Evolutionary conservation across 1,140 invertebrate genomes (phyloP), one percentile per base, ranked within the genome.

Genomic region (Ceratina calcarata): DNA sequence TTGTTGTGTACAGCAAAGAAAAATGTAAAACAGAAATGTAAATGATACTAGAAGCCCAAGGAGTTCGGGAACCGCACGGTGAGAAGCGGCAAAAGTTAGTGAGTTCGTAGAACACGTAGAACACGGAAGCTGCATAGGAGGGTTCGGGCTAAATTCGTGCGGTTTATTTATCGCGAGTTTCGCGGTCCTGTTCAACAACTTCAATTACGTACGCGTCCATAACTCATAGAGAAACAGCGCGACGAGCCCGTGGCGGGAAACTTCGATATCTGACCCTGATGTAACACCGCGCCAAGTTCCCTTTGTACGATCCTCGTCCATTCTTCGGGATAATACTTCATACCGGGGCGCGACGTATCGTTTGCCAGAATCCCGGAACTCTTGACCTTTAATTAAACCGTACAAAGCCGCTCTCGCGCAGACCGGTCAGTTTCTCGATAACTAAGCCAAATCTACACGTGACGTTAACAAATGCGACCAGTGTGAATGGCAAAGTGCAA

Each of bases 131-230:
- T 2, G 27, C 27, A 32, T 4, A 32, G 27, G 27, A 32, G 27
- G n/a, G n/a, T n/a, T n/a, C 53, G 2, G 53, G 49, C 72, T 45
- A 55, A 65, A 74, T 74, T 66, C 72, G 27, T n/a, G 24, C 22
- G 49, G 49, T 74, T 74, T 74, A 74, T 74, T 74, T 74, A 74
- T 74, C 72, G 61, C 61, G 61, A 37, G 45, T 58, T 24, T 22
- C 24, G 60, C 64, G 16, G 16, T 58, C 27, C 27, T 32, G 27
- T 32, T 32, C 7, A 18, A 0, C 22, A 49, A 45, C 64, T 24
- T 27, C 37, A 73, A 58, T 73, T 62, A 73, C 70, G 32, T 7
- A 3, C 15, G 15, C 22, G 20, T 32, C 37, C 12, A 22, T 73
- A 62, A 73, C 51, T 73, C 58, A 62, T 15, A 18, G 18, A 24